Evolutionary conservation across 2,888 invertebrate species (phyloP).

Genomic region (Spodoptera picta): DNA sequence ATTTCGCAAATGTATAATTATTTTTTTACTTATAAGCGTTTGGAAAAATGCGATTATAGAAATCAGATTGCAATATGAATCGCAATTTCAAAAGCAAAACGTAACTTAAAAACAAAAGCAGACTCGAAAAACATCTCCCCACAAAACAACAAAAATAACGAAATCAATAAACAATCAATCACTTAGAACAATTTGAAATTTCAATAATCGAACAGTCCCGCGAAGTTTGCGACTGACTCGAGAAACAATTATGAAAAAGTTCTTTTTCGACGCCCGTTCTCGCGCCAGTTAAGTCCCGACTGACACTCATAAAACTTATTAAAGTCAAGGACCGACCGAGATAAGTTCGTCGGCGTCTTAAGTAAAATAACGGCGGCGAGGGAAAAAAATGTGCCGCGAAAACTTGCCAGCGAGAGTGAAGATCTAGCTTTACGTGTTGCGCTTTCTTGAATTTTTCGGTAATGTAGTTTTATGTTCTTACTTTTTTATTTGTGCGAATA

Average conservation of each 20-base stretch:
- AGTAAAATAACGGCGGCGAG: slow-evolving; percentile 86
- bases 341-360: slow-evolving; percentile 87
- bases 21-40: background rate
- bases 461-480: slow-evolving; percentile 65
- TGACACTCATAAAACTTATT: slow-evolving; percentile 89
- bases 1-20: background rate
- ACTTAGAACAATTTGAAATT: slow-evolving; percentile 74
- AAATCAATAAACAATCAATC: slow-evolving; percentile 74
- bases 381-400: slow-evolving; percentile 81
- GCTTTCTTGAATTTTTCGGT: slow-evolving; percentile 68
- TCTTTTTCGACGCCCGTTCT: slow-evolving; percentile 84
- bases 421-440: slow-evolving; percentile 82
- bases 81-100: background rate
- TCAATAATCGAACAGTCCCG: slow-evolving; percentile 82
- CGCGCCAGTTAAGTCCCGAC: slow-evolving; percentile 86
- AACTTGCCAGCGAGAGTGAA: slow-evolving; percentile 85
- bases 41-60: background rate
- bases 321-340: slow-evolving; percentile 88
- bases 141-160: slow-evolving; percentile 55
- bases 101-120: slow-evolving; percentile 12
- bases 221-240: slow-evolving; percentile 75
- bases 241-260: slow-evolving; percentile 88
- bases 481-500: slow-evolving; percentile 50
- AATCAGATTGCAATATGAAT: background rate
- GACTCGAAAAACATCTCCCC: slow-evolving; percentile 30